Percentiles rank a stretch among this genome's conserved stretches.
phyloP scores from a whole-genome alignment of 2,797 vertebrate species.

The Thaleichthys pacificus region DNA sequence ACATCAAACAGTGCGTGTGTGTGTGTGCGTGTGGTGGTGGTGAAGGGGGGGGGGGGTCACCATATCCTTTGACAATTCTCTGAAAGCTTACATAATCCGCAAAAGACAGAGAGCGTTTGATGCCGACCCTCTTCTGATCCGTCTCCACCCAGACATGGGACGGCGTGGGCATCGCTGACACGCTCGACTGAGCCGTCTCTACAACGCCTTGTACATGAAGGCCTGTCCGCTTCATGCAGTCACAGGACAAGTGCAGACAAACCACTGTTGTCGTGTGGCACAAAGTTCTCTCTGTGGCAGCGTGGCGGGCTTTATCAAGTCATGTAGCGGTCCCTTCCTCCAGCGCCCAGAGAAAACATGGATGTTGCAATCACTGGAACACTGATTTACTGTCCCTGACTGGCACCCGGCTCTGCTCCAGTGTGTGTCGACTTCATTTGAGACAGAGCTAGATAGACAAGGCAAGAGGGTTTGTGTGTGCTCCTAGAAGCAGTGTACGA shows the following conservation, averaged over 20 bases:
- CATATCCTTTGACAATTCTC: not conserved
- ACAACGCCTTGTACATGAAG: not conserved
- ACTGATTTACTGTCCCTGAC: slow-evolving; percentile 28
- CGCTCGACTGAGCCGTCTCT: not conserved
- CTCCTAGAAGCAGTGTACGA: slow-evolving; percentile 15
- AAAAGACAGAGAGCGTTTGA: not conserved
- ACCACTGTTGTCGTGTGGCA: not conserved
- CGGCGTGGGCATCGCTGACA: not conserved
- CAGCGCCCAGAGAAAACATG: not conserved
- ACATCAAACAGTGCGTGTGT: not conserved
- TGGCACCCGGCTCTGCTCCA: slow-evolving; percentile 12
- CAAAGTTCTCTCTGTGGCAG: not conserved
- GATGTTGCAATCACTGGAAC: slow-evolving; percentile 11
- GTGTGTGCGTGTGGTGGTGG: not conserved
- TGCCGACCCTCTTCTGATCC: not conserved
- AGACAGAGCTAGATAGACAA: not conserved
- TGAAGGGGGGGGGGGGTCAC: not conserved
- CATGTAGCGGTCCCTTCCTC: not conserved
- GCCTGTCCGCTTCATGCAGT: not conserved
- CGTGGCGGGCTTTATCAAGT: not conserved
- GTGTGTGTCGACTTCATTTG: not conserved
- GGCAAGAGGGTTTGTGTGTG: not conserved
- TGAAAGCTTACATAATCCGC: not conserved
- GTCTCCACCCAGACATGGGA: not conserved
- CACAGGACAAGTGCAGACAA: not conserved